Evolutionary conservation across 2,888 invertebrate species (phyloP), one percentile per base, ranked within the genome.

Genomic region (Lacanobia oleracea): DNA sequence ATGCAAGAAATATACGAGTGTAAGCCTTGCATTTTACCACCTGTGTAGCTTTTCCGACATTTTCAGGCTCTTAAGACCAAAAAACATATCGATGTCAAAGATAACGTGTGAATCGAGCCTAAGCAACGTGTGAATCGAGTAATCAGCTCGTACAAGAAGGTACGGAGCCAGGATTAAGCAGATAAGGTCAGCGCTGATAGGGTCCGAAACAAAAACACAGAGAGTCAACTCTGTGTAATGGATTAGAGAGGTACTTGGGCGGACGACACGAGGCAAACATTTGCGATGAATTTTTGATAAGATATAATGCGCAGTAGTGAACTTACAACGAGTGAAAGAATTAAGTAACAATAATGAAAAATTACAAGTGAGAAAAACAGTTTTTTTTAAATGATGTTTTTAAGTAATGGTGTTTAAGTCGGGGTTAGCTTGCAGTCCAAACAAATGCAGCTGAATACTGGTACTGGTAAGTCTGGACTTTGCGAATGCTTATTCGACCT

Each of bases 131-230:
- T n/a, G n/a, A n/a, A n/a, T n/a, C 33, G 23, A 59, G n/a, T 53
- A 48, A n/a, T 50, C 53, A 72, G 62, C 18, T 68, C 33, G 23
- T 61, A 62, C 54, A 68, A 77, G 77, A 77, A 74, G 78, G 74
- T 65, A 40, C 23, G 33, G n/a, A 14, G 43, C 18, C n/a, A 77
- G 77, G 68, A 74, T 77, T 68, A 68, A 40, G 12, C 18, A 77
- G 56, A 78, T 78, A 74, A 65, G 65, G 65, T 74, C 56, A 57
- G 51, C 33, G 40, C 21, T 65, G 65, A 78, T 78, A 78, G 65
- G 77, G 68, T 69, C 16, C 33, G 51, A 53, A 77, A 69, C 74
- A 69, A 78, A 78, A 74, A 78, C 78, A 78, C 50, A 27, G 50
- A 48, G 54, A 45, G 23, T 59, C 57, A 18, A 67, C 77, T 45